A percentile compares a stretch with the other conserved stretches of the same genome.
These are phyloP conservation scores for Phyllostomus discolor DNA, from an alignment of 2,113 vertebrate genomes.

Conservation along the genomic window DNA sequence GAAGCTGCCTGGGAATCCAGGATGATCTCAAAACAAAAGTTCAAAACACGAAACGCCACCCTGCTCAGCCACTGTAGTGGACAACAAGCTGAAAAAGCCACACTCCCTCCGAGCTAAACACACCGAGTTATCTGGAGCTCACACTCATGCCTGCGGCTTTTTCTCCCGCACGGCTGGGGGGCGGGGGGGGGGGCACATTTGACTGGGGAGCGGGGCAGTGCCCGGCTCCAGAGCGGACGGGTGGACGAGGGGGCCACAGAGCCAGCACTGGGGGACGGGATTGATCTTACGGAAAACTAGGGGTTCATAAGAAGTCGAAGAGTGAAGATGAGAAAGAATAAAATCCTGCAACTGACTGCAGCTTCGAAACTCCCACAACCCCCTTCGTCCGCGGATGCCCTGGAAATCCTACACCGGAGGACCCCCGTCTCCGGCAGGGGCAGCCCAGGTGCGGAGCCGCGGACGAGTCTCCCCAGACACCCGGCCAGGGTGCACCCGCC, in stretches of 20 bases:
- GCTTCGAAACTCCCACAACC: too few species aligned
- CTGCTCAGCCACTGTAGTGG: neutral
- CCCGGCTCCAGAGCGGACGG: neutral
- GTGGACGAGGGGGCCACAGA: neutral
- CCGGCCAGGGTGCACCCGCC: neutral
- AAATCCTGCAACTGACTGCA: neutral
- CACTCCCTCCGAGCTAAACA: neutral
- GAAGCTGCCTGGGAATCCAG: neutral
- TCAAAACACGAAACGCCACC: neutral
- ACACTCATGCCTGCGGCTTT: neutral
- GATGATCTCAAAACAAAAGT: neutral
- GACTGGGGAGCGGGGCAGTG: neutral
- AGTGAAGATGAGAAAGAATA: neutral
- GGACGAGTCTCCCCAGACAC: neutral
- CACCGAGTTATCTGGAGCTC: neutral
- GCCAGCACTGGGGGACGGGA: neutral
- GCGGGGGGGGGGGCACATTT: neutral
- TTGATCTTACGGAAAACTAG: neutral
- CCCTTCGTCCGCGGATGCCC: too few species aligned
- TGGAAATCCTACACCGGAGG: neutral
- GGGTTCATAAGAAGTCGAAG: neutral
- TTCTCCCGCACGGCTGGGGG: neutral
- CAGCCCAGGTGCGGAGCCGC: neutral
- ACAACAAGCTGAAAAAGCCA: neutral
- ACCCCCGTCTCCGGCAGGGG: neutral